Evolutionary conservation across 1,140 invertebrate species (phyloP).

Genomic region (Papilio helenus): DNA sequence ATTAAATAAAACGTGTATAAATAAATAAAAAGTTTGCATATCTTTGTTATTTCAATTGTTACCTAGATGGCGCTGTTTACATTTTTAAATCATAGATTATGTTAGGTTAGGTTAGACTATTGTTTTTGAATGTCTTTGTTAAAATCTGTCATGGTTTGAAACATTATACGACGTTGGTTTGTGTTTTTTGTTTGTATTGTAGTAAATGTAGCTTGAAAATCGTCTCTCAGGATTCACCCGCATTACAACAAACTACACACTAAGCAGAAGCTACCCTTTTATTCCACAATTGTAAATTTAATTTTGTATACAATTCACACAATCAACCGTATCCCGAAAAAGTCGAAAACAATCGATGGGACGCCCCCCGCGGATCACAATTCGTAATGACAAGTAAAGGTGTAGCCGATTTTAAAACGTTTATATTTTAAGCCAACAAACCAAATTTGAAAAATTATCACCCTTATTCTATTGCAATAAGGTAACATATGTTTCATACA

Average conservation of each 20-base stretch:
- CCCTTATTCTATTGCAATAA: constrained; percentile 35
- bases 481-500: background rate
- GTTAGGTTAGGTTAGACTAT: background rate
- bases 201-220: constrained; percentile 26
- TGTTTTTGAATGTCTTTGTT: background rate
- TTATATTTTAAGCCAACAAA: background rate
- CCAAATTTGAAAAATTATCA: constrained; percentile 5
- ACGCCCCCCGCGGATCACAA: constrained; percentile 59
- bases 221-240: constrained; percentile 53
- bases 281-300: constrained; percentile 61
- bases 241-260: constrained; percentile 57
- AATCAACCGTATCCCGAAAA: constrained; percentile 63
- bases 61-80: background rate
- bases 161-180: background rate
- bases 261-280: constrained; percentile 68
- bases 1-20: background rate
- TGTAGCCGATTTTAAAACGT: constrained; percentile 44
- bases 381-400: constrained; percentile 59
- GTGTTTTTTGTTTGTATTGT: background rate
- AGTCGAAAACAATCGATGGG: constrained; percentile 58
- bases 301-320: constrained; percentile 60
- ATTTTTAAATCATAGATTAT: background rate
- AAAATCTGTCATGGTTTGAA: background rate
- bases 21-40: background rate
- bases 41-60: background rate